These are phyloP conservation scores for Euphydryas editha DNA, from an alignment of 2,888 invertebrate species.

Conservation along the genomic window DNA sequence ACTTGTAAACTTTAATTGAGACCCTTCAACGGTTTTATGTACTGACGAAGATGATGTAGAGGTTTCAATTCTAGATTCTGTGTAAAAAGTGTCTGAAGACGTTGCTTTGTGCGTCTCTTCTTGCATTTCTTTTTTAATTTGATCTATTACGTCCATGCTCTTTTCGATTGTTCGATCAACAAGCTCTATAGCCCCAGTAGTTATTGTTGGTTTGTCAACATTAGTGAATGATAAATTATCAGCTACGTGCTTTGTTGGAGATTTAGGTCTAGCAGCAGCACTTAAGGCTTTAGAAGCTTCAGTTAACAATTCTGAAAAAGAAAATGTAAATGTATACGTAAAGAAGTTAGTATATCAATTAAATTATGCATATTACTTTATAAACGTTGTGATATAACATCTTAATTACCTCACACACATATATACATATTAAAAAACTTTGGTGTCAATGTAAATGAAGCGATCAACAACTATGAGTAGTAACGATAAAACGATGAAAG, in stretches of 20 bases:
- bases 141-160: slow-evolving; percentile 71
- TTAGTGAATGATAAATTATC: slow-evolving; percentile 77
- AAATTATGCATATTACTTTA: not conserved
- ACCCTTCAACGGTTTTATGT: slow-evolving; percentile 67
- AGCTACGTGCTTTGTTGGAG: slow-evolving; percentile 76
- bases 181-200: slow-evolving; percentile 81
- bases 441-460: not conserved
- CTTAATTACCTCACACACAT: not conserved
- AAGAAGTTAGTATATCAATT: not conserved
- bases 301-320: slow-evolving; percentile 70
- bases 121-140: slow-evolving; percentile 75
- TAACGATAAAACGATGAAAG: slow-evolving; percentile 21
- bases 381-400: not conserved
- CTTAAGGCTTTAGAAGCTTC: slow-evolving; percentile 69
- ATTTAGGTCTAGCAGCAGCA: slow-evolving; percentile 73
- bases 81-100: slow-evolving; percentile 70
- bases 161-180: slow-evolving; percentile 80
- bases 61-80: slow-evolving; percentile 72
- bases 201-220: slow-evolving; percentile 80
- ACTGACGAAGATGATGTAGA: slow-evolving; percentile 75
- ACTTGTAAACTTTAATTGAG: slow-evolving; percentile 69
- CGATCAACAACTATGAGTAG: not conserved
- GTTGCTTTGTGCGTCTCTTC: slow-evolving; percentile 71
- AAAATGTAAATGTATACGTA: not conserved
- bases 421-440: not conserved